A percentile compares a stretch with the other conserved stretches of the same genome.
Evolutionary conservation across 2,797 vertebrate species (phyloP).

Genomic region (Periparus ater): DNA sequence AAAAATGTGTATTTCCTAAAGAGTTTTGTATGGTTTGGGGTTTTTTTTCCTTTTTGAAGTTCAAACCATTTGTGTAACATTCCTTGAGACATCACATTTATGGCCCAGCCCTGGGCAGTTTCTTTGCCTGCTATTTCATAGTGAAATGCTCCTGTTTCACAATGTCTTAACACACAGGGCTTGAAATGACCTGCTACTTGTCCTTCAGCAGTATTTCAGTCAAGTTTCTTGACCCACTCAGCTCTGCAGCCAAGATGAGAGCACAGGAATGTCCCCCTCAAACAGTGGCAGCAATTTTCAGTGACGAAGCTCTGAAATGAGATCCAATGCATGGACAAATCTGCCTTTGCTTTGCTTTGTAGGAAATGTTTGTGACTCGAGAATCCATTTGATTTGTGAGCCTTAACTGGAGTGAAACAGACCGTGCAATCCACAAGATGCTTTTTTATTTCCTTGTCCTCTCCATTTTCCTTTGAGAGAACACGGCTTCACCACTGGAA

Average conservation of each 20-base stretch:
- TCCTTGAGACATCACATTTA: neutral
- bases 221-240: neutral
- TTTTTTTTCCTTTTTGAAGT: neutral
- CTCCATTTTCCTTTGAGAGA: neutral
- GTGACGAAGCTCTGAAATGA: neutral
- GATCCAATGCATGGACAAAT: neutral
- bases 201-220: neutral
- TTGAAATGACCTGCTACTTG: neutral
- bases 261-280: neutral
- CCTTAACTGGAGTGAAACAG: conserved; percentile 22
- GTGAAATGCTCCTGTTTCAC: neutral
- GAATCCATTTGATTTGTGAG: conserved; percentile 20
- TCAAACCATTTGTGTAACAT: neutral
- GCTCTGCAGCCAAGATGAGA: neutral
- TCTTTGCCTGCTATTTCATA: neutral
- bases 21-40: neutral
- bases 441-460: neutral
- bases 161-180: neutral
- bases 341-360: neutral
- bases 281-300: neutral
- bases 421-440: neutral
- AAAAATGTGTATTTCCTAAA: neutral
- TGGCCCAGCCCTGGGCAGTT: neutral
- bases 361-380: neutral
- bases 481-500: neutral